Evolutionary conservation across 2,113 vertebrate genomes (phyloP), one percentile per base, ranked within the genome.

Genomic region (Neotoma lepida): DNA sequence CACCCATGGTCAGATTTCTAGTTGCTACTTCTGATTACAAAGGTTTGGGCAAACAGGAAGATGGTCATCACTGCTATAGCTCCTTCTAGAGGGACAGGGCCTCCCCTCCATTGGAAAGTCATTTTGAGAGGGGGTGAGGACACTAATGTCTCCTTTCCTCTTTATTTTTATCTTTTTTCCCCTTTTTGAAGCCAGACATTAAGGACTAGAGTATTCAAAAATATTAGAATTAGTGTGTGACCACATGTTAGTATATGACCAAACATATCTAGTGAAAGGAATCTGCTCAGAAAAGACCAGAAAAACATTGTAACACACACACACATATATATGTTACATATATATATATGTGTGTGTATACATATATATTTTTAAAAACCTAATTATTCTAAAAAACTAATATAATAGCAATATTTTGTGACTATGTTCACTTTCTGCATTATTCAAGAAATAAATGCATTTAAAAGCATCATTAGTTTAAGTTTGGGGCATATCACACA

Each of bases 81-180:
- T 46, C 13, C 18, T 39, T 39, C 4, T 0, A 0, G 1, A 81
- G 18, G 18, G 17, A 3, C 35, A 35, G 33, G n/a, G 10, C 39
- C 35, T 94, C 68, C n/a, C 22, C 58, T 28, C 46, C 26, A 1
- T n/a, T 22, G 41, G 88, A 68, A 61, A 0, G 35, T 17, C 66
- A n/a, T 35, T 70, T n/a, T 0, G 14, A 33, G 20, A 51, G 44
- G 9, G 3, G 18, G 4, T 49, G 20, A 51, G 41, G n/a, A 24
- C 24, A 24, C 51, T 58, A 39, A 6, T 4, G 26, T 4, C 14
- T 26, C 14, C 26, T 41, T 68, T 51, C 18, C 61, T 28, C 17
- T 77, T 41, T 4, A 0, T 33, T 85, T 68, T 22, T 30, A 6
- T 80, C 33, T 44, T 15, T 92, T 58, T 44, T 1, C 2, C n/a